These are phyloP conservation scores for Carassius carassius DNA, from an alignment of 2,113 vertebrate genomes.

Conservation along the genomic window DNA sequence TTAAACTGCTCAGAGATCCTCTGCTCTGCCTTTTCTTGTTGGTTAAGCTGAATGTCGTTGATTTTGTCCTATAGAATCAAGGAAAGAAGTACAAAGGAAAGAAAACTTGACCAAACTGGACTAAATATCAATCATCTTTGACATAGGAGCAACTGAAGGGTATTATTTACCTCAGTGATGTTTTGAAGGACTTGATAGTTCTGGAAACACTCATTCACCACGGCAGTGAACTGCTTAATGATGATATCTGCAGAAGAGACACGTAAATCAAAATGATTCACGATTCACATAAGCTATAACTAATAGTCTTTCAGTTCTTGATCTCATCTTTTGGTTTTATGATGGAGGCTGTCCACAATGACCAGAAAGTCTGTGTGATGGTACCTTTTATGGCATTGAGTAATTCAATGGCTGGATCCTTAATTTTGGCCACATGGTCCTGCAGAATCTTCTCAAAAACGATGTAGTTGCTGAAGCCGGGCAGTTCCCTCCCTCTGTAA, in stretches of 20 bases:
- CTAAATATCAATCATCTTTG: too few relatives aligned
- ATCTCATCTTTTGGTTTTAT: background rate
- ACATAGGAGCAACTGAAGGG: background rate
- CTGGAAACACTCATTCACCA: conserved; percentile 44
- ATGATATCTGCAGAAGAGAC: conserved; percentile 42
- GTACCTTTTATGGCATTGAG: conserved; percentile 43
- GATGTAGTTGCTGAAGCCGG: conserved; percentile 47
- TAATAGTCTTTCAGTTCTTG: background rate
- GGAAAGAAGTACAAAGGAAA: background rate
- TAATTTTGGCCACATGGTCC: conserved; percentile 39
- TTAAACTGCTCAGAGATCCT: conserved; percentile 61
- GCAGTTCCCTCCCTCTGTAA: conserved; percentile 49
- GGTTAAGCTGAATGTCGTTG: conserved; percentile 51
- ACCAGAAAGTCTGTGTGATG: background rate
- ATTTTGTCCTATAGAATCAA: conserved; percentile 52
- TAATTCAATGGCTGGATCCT: conserved; percentile 23
- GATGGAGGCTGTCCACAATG: background rate
- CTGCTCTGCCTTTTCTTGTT: conserved; percentile 46
- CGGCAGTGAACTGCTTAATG: conserved; percentile 35
- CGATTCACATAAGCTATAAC: background rate
- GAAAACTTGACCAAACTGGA: background rate
- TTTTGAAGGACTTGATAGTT: conserved; percentile 47
- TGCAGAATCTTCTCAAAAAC: conserved; percentile 40
- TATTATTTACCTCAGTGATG: conserved; percentile 44
- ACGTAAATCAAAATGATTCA: background rate